A percentile compares a stretch with the other conserved stretches of the same genome.
These are phyloP conservation scores for Glaucomys volans DNA, from an alignment of 2,113 vertebrate genomes.

Conservation along the genomic window DNA sequence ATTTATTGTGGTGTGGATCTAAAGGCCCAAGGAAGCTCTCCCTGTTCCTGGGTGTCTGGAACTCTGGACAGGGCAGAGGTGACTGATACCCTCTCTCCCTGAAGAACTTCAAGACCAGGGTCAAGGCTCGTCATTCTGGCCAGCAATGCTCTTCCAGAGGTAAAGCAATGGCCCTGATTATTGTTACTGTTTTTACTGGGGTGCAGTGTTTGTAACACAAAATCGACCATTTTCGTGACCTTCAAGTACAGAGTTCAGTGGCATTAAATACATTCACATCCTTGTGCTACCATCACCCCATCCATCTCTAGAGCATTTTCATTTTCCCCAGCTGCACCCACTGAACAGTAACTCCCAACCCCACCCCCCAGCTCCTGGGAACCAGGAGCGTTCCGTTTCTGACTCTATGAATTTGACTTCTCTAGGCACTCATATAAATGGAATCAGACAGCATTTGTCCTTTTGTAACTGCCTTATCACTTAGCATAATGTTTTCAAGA, in stretches of 20 bases:
- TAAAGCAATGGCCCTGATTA: neutral
- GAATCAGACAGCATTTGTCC: neutral
- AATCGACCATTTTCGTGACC: neutral
- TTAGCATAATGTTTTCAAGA: neutral
- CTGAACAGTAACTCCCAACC: neutral
- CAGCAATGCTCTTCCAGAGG: neutral
- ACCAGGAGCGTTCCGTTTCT: neutral
- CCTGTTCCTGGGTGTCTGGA: neutral
- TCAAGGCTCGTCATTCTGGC: neutral
- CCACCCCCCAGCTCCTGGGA: neutral
- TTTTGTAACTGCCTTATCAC: neutral
- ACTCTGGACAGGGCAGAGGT: neutral
- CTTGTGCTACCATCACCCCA: neutral
- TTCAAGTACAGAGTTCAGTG: neutral
- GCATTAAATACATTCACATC: neutral
- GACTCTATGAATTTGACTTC: neutral
- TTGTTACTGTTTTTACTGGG: neutral
- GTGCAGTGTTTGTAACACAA: neutral
- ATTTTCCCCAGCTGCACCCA: neutral
- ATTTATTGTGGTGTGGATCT: neutral
- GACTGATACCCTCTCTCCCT: neutral
- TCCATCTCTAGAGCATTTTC: neutral
- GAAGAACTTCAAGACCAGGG: neutral
- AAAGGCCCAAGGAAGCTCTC: neutral
- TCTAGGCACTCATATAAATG: neutral